Percentiles rank a stretch among this genome's conserved stretches.
These are phyloP conservation scores for Clistopyga incitator DNA, from an alignment of 2,888 invertebrate genomes.

Conservation along the genomic window DNA sequence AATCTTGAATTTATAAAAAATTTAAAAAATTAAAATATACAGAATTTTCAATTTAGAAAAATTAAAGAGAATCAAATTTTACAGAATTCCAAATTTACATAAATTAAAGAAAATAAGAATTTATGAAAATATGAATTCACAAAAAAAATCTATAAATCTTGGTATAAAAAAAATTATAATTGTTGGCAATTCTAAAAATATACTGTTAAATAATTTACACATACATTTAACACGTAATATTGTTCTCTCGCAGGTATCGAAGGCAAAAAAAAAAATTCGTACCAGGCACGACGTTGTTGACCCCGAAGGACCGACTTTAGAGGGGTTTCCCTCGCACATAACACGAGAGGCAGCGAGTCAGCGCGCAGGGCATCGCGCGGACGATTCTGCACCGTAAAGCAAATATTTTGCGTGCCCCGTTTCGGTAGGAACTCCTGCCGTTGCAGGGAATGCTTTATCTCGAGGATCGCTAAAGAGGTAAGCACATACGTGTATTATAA, in stretches of 20 bases:
- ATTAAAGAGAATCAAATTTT: no score
- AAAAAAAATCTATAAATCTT: no score
- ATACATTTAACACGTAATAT: neutral
- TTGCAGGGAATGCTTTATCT: conserved; percentile 53
- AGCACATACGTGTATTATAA: conserved; percentile 59
- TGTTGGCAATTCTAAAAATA: neutral
- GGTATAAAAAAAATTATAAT: no score
- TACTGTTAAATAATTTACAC: neutral
- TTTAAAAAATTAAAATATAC: no score
- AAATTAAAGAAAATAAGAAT: no score
- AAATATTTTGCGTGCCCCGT: conserved; percentile 63
- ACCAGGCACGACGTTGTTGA: conserved; percentile 43
- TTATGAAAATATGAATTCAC: no score
- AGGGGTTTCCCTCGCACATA: conserved; percentile 49
- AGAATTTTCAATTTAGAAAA: no score
- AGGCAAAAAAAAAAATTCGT: neutral
- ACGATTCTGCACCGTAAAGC: conserved; percentile 59
- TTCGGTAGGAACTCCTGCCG: conserved; percentile 51
- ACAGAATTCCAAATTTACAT: no score
- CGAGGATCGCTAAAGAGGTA: conserved; percentile 61
- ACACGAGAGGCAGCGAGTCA: conserved; percentile 19
- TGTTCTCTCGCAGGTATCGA: neutral
- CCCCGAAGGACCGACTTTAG: conserved; percentile 54
- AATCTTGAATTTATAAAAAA: no score
- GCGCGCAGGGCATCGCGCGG: conserved; percentile 6